phyloP scores from a whole-genome alignment of 1,140 invertebrate genomes.

The Drosophila insularis region DNA sequence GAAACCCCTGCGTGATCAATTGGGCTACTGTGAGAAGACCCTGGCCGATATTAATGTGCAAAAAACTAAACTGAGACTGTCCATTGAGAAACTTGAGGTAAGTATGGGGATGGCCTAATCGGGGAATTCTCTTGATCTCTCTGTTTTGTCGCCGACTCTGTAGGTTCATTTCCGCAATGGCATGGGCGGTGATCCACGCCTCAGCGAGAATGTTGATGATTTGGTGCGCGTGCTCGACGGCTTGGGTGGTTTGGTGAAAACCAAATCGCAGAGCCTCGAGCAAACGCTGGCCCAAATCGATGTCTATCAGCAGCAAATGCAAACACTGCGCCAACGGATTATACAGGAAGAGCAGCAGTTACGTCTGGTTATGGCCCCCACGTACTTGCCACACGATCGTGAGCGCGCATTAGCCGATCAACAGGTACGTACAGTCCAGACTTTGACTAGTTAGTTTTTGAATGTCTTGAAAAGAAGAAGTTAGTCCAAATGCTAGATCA shows the following conservation, averaged over 20 bases:
- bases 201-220: slow-evolving; percentile 88
- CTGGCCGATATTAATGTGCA: slow-evolving; percentile 93
- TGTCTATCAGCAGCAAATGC: slow-evolving; percentile 94
- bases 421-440: slow-evolving; percentile 89
- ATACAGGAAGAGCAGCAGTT: slow-evolving; percentile 93
- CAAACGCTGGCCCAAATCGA: slow-evolving; percentile 93
- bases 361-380: slow-evolving; percentile 90
- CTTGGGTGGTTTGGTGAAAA: slow-evolving; percentile 86
- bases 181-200: slow-evolving; percentile 89
- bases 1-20: slow-evolving; percentile 92
- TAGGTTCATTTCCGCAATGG: slow-evolving; percentile 94
- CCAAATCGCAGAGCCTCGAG: slow-evolving; percentile 89
- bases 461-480: slow-evolving; percentile 12
- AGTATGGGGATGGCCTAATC: slow-evolving; percentile 59
- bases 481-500: slow-evolving; percentile 10
- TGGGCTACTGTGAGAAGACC: slow-evolving; percentile 92
- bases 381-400: slow-evolving; percentile 91
- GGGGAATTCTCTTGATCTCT: slow-evolving; percentile 16
- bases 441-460: slow-evolving; percentile 15
- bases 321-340: slow-evolving; percentile 91
- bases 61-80: slow-evolving; percentile 94
- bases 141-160: not conserved
- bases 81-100: slow-evolving; percentile 95
- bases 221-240: slow-evolving; percentile 86
- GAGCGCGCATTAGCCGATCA: slow-evolving; percentile 93